Percentiles rank a stretch among this genome's conserved stretches.
phyloP scores from a whole-genome alignment of 2,888 invertebrate species.

The Carabus problematicus region DNA sequence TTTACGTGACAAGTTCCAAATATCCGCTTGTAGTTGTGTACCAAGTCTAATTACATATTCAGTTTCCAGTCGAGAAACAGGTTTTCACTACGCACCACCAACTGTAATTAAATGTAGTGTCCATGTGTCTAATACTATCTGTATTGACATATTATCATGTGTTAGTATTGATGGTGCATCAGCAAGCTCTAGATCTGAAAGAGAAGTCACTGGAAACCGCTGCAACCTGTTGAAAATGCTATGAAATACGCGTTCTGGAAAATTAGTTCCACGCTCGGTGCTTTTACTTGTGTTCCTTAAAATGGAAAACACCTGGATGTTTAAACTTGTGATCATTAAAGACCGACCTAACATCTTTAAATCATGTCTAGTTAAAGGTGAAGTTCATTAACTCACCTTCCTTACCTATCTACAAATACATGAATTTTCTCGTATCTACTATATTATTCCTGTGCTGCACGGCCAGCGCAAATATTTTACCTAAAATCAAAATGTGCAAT shows the following conservation, averaged over 20 bases:
- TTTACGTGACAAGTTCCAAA: no score
- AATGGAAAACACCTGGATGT: constrained; percentile 12
- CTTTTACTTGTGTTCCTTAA: constrained; percentile 1
- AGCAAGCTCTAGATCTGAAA: no score
- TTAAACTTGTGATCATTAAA: background rate
- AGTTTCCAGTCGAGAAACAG: no score
- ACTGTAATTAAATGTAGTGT: no score
- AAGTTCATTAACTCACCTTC: background rate
- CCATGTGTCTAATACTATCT: no score
- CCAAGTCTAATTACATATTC: no score
- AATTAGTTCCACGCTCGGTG: background rate
- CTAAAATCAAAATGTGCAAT: background rate
- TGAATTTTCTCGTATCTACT: background rate
- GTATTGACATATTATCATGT: no score
- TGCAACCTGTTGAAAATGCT: constrained; percentile 15
- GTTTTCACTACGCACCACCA: no score
- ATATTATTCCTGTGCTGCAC: background rate
- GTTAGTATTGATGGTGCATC: no score
- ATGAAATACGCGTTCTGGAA: constrained; percentile 14
- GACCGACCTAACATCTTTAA: background rate
- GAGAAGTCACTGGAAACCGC: no score
- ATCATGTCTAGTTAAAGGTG: constrained; percentile 9
- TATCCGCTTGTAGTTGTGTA: no score
- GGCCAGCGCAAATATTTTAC: background rate
- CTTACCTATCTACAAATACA: background rate